phyloP scores from a whole-genome alignment of 2,888 invertebrate genomes.

The Alloscopus bannaensis region DNA sequence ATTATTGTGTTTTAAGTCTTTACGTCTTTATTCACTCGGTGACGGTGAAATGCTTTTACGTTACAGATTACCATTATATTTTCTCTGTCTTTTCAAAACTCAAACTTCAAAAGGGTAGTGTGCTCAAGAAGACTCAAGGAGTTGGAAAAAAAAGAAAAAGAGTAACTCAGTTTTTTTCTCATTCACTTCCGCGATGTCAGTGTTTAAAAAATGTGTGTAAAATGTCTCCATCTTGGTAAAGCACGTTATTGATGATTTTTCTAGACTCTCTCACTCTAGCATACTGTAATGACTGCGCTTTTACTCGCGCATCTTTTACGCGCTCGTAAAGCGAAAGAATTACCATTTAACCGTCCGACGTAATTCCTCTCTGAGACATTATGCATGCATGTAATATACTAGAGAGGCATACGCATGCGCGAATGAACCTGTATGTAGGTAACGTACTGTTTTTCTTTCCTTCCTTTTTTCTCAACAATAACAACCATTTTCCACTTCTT shows the following conservation, averaged over 20 bases:
- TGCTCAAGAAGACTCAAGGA: conserved; percentile 22
- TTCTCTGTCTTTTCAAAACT: neutral
- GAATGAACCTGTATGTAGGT: conserved; percentile 7
- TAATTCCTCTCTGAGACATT: neutral
- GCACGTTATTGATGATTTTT: neutral
- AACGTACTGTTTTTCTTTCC: conserved; percentile 2
- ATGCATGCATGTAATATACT: neutral
- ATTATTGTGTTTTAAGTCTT: conserved; percentile 6
- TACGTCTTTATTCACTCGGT: neutral
- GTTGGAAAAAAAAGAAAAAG: conserved; percentile 36
- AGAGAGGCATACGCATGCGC: too few species aligned
- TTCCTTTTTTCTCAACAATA: conserved; percentile 17
- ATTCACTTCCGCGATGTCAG: conserved; percentile 51
- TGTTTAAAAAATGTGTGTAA: neutral
- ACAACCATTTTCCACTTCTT: conserved; percentile 47
- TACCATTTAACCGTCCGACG: neutral
- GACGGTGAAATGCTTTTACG: conserved; percentile 6
- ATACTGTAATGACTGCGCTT: conserved; percentile 6
- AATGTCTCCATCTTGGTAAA: conserved; percentile 18
- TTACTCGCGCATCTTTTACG: neutral
- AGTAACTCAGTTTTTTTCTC: conserved; percentile 2
- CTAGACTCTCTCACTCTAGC: too few species aligned
- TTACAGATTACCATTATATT: neutral
- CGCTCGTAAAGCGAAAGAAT: neutral
- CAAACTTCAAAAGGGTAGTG: neutral